These are phyloP conservation scores for Schmidtea mediterranea DNA, from an alignment of 1,140 invertebrate species.

Conservation along the genomic window DNA sequence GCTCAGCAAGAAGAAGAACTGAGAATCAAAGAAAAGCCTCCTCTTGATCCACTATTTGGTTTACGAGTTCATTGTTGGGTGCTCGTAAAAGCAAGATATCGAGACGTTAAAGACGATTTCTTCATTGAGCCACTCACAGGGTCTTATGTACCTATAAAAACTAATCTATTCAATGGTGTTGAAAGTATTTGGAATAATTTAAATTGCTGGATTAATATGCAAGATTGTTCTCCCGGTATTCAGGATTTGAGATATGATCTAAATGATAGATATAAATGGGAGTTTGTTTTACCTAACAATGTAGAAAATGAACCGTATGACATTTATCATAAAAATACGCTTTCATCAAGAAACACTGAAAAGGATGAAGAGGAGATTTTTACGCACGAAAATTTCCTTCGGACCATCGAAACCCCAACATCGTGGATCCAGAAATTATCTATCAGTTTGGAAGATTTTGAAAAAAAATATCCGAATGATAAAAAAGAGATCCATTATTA, in stretches of 20 bases:
- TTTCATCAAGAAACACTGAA: no score
- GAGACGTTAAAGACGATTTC: slow-evolving; percentile 35
- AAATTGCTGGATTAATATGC: slow-evolving; percentile 58
- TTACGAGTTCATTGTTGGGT: slow-evolving; percentile 57
- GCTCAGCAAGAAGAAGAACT: slow-evolving; percentile 11
- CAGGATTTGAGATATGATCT: slow-evolving; percentile 18
- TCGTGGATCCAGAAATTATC: not conserved
- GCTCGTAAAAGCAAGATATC: slow-evolving; percentile 34
- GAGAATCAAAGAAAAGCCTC: slow-evolving; percentile 35
- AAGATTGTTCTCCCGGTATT: slow-evolving; percentile 28
- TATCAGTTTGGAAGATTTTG: slow-evolving; percentile 30
- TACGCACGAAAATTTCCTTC: no score
- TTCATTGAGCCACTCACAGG: slow-evolving; percentile 60
- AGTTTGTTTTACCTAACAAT: slow-evolving; percentile 22
- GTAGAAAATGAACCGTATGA: no score
- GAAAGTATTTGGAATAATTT: slow-evolving; percentile 57
- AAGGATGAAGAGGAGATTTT: no score
- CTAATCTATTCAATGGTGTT: slow-evolving; percentile 41
- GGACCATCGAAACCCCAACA: not conserved
- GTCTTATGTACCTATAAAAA: slow-evolving; percentile 30
- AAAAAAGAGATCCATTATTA: slow-evolving; percentile 44
- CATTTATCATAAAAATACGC: no score
- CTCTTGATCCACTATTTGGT: slow-evolving; percentile 40
- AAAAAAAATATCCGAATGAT: slow-evolving; percentile 42
- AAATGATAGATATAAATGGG: slow-evolving; percentile 24